A percentile compares a stretch with the other conserved stretches of the same genome.
These are phyloP conservation scores for Rhagonycha fulva DNA, from an alignment of 2,888 invertebrate species.

Conservation along the genomic window DNA sequence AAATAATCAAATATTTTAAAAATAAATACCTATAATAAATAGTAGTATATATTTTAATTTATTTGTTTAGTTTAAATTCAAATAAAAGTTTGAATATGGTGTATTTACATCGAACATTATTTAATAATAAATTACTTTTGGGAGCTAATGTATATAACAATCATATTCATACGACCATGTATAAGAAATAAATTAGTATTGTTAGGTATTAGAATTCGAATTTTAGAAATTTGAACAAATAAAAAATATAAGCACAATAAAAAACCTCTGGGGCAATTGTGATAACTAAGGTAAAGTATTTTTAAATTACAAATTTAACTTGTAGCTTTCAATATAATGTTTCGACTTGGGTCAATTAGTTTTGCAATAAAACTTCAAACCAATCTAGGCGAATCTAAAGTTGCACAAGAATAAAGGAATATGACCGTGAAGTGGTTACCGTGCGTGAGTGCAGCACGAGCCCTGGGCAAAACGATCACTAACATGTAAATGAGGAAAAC, in stretches of 20 bases:
- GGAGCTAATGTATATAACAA: no score
- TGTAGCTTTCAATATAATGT: background rate
- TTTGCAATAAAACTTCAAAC: conserved; percentile 10
- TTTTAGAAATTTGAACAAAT: no score
- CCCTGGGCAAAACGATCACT: conserved; percentile 44
- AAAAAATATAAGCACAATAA: background rate
- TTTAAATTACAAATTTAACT: background rate
- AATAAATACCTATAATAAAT: no score
- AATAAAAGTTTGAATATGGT: no score
- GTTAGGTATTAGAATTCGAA: no score
- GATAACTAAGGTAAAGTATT: background rate
- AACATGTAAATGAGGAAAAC: conserved; percentile 43
- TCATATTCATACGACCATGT: no score
- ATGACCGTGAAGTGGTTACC: conserved; percentile 24
- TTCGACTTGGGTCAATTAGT: conserved; percentile 12
- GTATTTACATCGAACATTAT: no score
- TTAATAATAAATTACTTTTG: no score
- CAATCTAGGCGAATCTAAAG: conserved; percentile 23
- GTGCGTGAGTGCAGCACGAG: conserved; percentile 39
- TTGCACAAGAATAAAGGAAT: conserved; percentile 23
- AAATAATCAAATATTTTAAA: no score
- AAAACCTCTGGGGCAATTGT: background rate
- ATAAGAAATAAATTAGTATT: no score
- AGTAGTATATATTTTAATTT: no score
- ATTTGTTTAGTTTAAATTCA: no score